Base-by-base conservation (phyloP, 2,113 vertebrate species). In the Potamarius usumacintae region DNA sequence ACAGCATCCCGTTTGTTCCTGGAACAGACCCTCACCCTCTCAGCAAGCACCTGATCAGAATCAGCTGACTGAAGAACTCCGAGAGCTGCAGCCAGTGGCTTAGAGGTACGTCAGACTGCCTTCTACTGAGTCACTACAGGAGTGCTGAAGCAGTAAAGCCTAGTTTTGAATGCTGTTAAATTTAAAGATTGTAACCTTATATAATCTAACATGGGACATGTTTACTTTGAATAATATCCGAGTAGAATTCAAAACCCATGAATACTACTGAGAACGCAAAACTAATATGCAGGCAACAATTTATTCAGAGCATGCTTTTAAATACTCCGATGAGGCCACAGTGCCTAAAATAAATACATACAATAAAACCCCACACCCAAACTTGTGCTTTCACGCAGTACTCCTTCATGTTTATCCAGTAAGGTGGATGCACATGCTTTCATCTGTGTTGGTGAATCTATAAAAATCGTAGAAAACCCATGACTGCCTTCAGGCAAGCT, bases 61-160 rank as follows among this genome's bases (percentile, higher is more conserved):
- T 95, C 95, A 95, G 94, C 95, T 94, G 94, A 95, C 93, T 93
- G 92, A 90, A 91, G 90, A 92, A 95, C 93, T 94, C 91, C 92
- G 92, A 92, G 92, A 92, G 93, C 92, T 91, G 92, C 92, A 90
- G 90, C 92, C 94, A 94, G 94, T 91, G 93, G 92, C 92, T 92
- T 91, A 74, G 53, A 94, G 91, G 92, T 90, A 89, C 86, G 90
- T 91, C 92, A 93, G 88, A 88, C 90, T 93, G 50, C 89, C 87
- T 92, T 78, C 87, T 93, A 90, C 84, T 83, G 85, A 89, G 92
- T 93, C 91, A 91, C 91, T 92, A 89, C 74, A 91, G 91, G 88
- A 82, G 76, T 89, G 74, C 25, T 12, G 22, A 20, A n/a, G 30
- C 12, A 8, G 27, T 60, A 34, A 58, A 62, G 18, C 20, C 50